Base-by-base conservation (phyloP, 1,140 invertebrate species). In the Melanaphis sacchari region DNA sequence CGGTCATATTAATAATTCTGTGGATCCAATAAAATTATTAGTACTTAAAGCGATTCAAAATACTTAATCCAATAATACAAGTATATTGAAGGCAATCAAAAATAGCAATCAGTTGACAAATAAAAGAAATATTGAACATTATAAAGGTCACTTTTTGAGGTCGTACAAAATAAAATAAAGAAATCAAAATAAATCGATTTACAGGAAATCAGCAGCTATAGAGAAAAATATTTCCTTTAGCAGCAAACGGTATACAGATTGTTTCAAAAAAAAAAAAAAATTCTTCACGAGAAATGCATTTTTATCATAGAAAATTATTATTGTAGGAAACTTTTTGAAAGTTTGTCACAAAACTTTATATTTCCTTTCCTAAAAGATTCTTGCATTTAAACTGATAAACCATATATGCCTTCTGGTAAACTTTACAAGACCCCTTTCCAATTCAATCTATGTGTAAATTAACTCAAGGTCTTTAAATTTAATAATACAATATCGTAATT, bases 131-230 rank as follows among this genome's bases (percentile, higher is more conserved):
- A 52, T 89, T 36, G n/a, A 89, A 89, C n/a, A 89, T 38, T n/a
- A 7, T 49, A 52, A 89, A 89, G 46, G 87, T 89, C 87, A 89
- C n/a, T 89, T 52, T 88, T 89, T 49, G 85, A 9, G 36, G 46
- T 52, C 59, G 46, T 89, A 26, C 9, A n/a, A 36, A n/a, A 76
- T n/a, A 26, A 91, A 21, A 81, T 49, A 90, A 91, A 66, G 46
- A 41, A 43, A 31, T 82, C 21, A 15, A 81, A 36, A 91, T 91
- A 91, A 91, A 91, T 91, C n/a, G 26, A 91, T 41, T 91, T 82
- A 91, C 41, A 24, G 15, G 41, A 76, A 91, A 91, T 91, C 90
- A 91, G 49, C 90, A n/a, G 15, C 66, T 82, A 81, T 91, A 91
- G 43, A 91, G 31, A 91, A 91, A 91, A 91, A 40, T 91, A 46